Conservation (phyloP, 2,888 invertebrate species). For the Drosophila emarginata region DNA sequence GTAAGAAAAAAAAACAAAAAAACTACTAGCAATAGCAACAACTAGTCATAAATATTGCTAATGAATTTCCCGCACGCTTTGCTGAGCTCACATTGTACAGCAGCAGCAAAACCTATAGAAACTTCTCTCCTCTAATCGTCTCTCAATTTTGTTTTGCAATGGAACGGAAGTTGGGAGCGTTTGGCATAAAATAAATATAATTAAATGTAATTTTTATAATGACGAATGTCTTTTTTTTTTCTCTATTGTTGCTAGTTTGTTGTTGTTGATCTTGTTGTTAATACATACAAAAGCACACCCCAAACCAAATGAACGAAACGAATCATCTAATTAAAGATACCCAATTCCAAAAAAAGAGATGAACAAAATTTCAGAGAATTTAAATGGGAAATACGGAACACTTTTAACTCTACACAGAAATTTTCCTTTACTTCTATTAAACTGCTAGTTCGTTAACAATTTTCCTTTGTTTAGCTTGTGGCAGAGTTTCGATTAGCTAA, state of each 20-base stretch:
- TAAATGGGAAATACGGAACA: constrained; percentile 8
- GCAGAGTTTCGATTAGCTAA: constrained; percentile 34
- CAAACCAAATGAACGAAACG: constrained; percentile 7
- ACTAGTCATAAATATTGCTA: constrained; percentile 75
- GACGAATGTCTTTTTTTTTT: constrained; percentile 63
- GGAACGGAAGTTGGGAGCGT: constrained; percentile 72
- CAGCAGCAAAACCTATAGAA: constrained; percentile 23
- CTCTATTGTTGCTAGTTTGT: constrained; percentile 16
- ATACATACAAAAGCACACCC: constrained; percentile 25
- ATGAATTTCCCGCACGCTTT: constrained; percentile 79
- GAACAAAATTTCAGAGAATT: neutral
- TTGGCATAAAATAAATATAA: constrained; percentile 63
- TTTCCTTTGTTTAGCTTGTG: constrained; percentile 3
- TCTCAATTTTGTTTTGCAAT: constrained; percentile 17
- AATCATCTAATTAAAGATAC: constrained; percentile 1
- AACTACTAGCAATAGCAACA: constrained; percentile 25
- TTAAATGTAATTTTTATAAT: constrained; percentile 77
- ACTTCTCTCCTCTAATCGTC: constrained; percentile 1
- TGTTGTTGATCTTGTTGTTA: constrained; percentile 16
- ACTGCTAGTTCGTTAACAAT: neutral
- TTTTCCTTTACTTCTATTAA: neutral
- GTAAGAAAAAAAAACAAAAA: constrained; percentile 45
- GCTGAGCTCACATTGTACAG: constrained; percentile 51
- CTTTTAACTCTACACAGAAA: neutral
- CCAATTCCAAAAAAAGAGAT: neutral